Percentiles rank a stretch among this genome's conserved stretches.
Conservation (phyloP, 2,888 invertebrate species). For the Ligdia adustata region DNA sequence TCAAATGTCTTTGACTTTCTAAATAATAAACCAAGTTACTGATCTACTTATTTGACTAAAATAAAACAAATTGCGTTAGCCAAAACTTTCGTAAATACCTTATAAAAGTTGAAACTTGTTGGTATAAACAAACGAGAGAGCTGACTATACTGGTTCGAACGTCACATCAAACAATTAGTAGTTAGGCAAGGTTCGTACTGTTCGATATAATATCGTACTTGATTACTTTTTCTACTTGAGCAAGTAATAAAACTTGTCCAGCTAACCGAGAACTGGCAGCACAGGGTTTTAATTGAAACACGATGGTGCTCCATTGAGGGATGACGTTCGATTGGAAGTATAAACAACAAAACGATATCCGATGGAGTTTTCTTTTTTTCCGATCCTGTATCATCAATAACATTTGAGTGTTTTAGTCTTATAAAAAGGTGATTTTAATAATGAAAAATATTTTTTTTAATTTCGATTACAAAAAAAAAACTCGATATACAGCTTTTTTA, state of each 20-base stretch:
- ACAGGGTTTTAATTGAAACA: conserved; percentile 70
- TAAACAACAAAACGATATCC: no score
- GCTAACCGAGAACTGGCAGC: conserved; percentile 56
- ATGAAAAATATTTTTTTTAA: no score
- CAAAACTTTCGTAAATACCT: conserved; percentile 40
- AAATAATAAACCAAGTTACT: conserved; percentile 11
- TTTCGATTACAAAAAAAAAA: no score
- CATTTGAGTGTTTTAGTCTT: no score
- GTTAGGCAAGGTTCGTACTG: conserved; percentile 52
- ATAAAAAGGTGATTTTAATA: no score
- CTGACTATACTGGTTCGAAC: conserved; percentile 41
- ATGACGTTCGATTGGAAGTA: conserved; percentile 23
- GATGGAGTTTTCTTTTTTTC: no score
- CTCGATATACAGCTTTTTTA: no score
- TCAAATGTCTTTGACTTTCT: conserved; percentile 15
- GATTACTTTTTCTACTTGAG: conserved; percentile 73
- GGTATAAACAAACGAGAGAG: conserved; percentile 43
- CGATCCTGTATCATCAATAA: no score
- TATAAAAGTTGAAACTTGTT: conserved; percentile 52
- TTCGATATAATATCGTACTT: conserved; percentile 71
- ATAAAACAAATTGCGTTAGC: conserved; percentile 20
- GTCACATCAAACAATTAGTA: conserved; percentile 73
- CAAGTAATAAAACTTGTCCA: conserved; percentile 79
- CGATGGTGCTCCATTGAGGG: conserved; percentile 29
- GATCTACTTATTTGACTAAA: conserved; percentile 10